These are phyloP conservation scores for Serrognathus titanus DNA, from an alignment of 2,888 invertebrate species.

Conservation along the genomic window DNA sequence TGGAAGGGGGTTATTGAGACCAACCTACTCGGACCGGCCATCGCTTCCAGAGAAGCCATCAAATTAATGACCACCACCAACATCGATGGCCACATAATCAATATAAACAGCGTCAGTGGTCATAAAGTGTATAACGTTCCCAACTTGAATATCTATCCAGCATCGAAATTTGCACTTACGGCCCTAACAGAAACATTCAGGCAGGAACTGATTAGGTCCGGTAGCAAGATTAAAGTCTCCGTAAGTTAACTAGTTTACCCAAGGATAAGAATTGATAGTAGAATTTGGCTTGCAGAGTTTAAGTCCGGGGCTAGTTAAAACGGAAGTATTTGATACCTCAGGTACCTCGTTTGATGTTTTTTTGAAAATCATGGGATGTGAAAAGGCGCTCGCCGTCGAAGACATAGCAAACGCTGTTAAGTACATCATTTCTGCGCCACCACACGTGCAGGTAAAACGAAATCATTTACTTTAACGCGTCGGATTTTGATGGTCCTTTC, in stretches of 20 bases:
- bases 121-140: constrained; percentile 18
- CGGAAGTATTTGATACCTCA: background rate
- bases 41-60: constrained; percentile 24
- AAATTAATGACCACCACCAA: constrained; percentile 22
- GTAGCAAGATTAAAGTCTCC: constrained; percentile 19
- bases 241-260: constrained; percentile 6
- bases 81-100: constrained; percentile 27
- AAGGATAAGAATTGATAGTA: no score
- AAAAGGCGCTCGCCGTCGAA: background rate
- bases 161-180: constrained; percentile 27
- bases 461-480: no score
- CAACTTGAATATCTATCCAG: constrained; percentile 19
- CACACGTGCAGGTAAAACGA: background rate
- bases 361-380: background rate
- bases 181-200: constrained; percentile 25
- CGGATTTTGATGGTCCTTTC: background rate
- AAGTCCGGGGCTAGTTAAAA: constrained; percentile 12
- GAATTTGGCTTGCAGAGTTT: background rate
- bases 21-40: constrained; percentile 21
- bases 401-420: background rate
- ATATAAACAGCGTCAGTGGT: constrained; percentile 28
- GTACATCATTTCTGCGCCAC: background rate
- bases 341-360: background rate
- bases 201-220: constrained; percentile 18
- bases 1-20: constrained; percentile 22